A percentile compares a stretch with the other conserved stretches of the same genome.
Conservation (phyloP, 2,113 vertebrate species). For the Amblyornis subalaris region DNA sequence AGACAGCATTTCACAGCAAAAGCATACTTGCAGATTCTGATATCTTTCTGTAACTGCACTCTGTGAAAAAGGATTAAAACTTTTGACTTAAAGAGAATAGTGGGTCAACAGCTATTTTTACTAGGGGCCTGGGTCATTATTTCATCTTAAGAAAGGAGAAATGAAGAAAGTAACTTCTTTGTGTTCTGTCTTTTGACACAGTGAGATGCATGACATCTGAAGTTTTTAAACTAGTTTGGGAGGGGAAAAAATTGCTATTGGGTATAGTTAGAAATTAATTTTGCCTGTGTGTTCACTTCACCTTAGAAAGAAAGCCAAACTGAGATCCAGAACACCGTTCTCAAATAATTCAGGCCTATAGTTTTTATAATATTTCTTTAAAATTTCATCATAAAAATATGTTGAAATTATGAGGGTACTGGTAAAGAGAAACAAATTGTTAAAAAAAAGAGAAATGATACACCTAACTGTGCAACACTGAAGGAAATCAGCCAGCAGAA, state of each 20-base stretch:
- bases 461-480: neutral
- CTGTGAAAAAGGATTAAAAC: neutral
- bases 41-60: neutral
- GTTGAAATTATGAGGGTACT: neutral
- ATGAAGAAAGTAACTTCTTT: neutral
- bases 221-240: neutral
- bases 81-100: neutral
- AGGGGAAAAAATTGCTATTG: fast-evolving
- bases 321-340: neutral
- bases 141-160: neutral
- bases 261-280: neutral
- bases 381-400: neutral
- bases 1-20: neutral
- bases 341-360: neutral
- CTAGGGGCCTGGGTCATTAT: neutral
- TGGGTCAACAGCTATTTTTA: neutral
- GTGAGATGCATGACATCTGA: neutral
- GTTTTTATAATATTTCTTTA: neutral
- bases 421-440: neutral
- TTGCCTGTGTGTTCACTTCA: neutral
- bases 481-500: neutral
- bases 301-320: neutral
- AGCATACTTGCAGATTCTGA: neutral
- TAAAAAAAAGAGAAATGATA: neutral
- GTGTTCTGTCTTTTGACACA: neutral